These are phyloP conservation scores for Aphidius colemani DNA, from an alignment of 2,888 invertebrate genomes.

Conservation along the genomic window DNA sequence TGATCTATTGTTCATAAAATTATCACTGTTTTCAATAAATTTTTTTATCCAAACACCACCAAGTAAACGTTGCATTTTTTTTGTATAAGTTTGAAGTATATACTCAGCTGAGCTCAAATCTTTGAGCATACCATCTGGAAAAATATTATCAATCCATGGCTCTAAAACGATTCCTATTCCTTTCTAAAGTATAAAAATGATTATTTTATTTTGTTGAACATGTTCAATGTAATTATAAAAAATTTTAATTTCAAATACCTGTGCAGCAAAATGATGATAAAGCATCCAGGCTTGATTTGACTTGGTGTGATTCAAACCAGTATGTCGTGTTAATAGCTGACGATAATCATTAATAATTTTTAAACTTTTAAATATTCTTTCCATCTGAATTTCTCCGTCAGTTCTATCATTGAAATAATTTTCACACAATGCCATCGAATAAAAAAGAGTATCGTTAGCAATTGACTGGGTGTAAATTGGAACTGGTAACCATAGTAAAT, in stretches of 20 bases:
- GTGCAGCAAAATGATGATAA: slow-evolving; percentile 18
- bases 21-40: slow-evolving; percentile 11
- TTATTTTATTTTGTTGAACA: too few species aligned
- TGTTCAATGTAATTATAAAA: too few species aligned
- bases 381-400: background rate
- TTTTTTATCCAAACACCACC: slow-evolving; percentile 25
- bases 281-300: slow-evolving; percentile 13
- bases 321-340: slow-evolving; percentile 10
- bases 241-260: background rate
- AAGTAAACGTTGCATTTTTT: slow-evolving; percentile 14
- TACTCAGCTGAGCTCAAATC: slow-evolving; percentile 20
- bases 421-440: slow-evolving; percentile 12
- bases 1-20: background rate
- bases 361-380: slow-evolving; percentile 3
- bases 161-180: slow-evolving; percentile 14
- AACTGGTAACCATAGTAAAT: slow-evolving; percentile 24
- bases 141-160: slow-evolving; percentile 16
- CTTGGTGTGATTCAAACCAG: slow-evolving; percentile 22
- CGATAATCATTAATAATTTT: background rate
- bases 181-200: background rate
- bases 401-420: slow-evolving; percentile 18
- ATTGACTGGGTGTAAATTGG: slow-evolving; percentile 17
- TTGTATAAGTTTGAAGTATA: slow-evolving; percentile 15
- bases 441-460: slow-evolving; percentile 18
- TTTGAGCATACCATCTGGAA: slow-evolving; percentile 22